Evolutionary conservation across 2,113 vertebrate genomes (phyloP), one percentile per base, ranked within the genome.

Genomic region (Dasypus novemcinctus): DNA sequence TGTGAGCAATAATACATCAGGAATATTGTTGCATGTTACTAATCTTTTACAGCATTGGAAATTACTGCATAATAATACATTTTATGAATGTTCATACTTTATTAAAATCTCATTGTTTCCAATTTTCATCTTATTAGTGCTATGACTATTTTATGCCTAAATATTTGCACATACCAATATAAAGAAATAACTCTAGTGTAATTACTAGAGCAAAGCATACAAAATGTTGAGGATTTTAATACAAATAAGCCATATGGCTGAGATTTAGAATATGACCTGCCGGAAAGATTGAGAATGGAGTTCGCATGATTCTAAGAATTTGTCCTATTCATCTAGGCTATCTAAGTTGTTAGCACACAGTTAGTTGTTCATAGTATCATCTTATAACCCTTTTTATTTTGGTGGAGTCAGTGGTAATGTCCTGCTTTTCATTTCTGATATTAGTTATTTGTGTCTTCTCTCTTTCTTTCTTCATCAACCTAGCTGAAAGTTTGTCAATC

Each of bases 31-130:
- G 43, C 57, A 43, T 68, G 18, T 85, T 69, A 61, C 69, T 79
- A 82, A 88, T 95, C 61, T 91, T 92, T 90, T 46, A 95, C 10
- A 57, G 81, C 43, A 82, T 88, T 92, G 87, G 66, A 97, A 95
- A 92, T 82, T 87, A 97, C 46, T 74, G 20, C 54, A 82, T 96
- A 85, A 90, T 85, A 97, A 94, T 95, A 95, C 93, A 95, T 36
- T 78, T 93, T 74, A 90, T 78, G n/a, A 90, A 2, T 69, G 75
- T 95, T 93, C 38, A 69, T 79, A n/a, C 85, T 87, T 94, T 95
- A 88, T 88, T 90, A 13, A 78, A 90, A 23, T 76, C 66, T 93
- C 81, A 5, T 59, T 61, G 2, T 36, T 86, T 79, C 91, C 10
- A 57, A 76, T 90, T 84, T 90, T 85, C 52, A 64, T 84, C 63